phyloP scores from a whole-genome alignment of 2,113 vertebrate genomes.

The Probosciger aterrimus region DNA sequence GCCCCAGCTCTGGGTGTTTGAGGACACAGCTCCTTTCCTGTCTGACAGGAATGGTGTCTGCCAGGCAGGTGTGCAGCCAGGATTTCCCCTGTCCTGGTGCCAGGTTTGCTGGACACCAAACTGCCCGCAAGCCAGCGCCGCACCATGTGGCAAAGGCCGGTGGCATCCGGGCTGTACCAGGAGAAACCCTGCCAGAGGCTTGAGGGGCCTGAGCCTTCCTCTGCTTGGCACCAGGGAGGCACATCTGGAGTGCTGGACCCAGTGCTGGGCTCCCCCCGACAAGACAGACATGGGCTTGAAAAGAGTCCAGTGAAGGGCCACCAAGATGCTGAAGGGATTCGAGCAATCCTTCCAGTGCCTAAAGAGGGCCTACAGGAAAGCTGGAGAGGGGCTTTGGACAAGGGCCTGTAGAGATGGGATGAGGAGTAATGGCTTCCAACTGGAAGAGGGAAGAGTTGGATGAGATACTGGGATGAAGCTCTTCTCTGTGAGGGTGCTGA shows the following conservation, averaged over 20 bases:
- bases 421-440: not conserved
- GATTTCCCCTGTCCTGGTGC: not conserved
- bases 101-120: not conserved
- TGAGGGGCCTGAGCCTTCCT: not conserved
- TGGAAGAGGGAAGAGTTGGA: not conserved
- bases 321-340: not conserved
- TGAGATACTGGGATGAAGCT: not conserved
- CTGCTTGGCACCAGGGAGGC: not conserved
- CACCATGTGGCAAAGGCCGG: accelerated
- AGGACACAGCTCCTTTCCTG: not conserved
- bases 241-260: not conserved
- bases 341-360: not conserved
- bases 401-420: not conserved
- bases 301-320: not conserved
- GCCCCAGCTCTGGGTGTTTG: not conserved
- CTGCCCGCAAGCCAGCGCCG: not conserved
- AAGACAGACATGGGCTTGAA: not conserved
- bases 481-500: not conserved
- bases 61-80: not conserved
- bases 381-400: not conserved
- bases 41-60: not conserved
- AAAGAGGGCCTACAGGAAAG: not conserved
- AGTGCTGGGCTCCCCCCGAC: not conserved
- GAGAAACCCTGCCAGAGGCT: not conserved
- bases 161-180: not conserved